These are phyloP conservation scores for Drosophila mimica DNA, from an alignment of 2,888 invertebrate genomes.

Conservation along the genomic window DNA sequence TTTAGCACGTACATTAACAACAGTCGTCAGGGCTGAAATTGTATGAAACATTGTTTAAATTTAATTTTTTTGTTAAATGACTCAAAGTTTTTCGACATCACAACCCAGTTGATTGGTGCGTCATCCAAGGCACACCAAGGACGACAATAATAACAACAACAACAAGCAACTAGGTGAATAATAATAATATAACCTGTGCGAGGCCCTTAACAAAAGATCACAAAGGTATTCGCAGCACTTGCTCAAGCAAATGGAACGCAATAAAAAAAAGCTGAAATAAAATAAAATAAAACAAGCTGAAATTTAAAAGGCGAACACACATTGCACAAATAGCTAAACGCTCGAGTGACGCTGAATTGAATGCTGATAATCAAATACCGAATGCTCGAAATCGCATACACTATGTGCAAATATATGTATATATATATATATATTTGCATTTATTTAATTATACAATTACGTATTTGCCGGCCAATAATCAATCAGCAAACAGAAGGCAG, in stretches of 20 bases:
- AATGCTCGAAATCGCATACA: slow-evolving; percentile 3
- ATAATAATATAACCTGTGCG: slow-evolving; percentile 6
- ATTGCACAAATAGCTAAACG: slow-evolving; percentile 62
- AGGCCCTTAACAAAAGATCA: slow-evolving; percentile 30
- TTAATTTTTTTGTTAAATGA: not conserved
- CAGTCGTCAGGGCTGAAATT: slow-evolving; percentile 12
- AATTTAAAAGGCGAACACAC: slow-evolving; percentile 37
- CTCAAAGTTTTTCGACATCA: slow-evolving; percentile 10
- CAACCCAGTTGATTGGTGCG: slow-evolving; percentile 31
- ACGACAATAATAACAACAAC: slow-evolving; percentile 19
- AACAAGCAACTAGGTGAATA: not conserved
- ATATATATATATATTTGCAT: slow-evolving; percentile 12
- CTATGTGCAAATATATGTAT: slow-evolving; percentile 30
- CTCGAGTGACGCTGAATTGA: slow-evolving; percentile 60
- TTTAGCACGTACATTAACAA: slow-evolving; percentile 17
- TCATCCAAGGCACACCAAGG: slow-evolving; percentile 44
- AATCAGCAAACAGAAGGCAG: slow-evolving; percentile 30
- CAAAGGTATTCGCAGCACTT: slow-evolving; percentile 26
- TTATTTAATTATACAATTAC: slow-evolving; percentile 33
- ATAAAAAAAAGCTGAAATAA: not conserved
- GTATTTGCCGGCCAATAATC: slow-evolving; percentile 39
- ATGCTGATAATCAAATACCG: slow-evolving; percentile 59
- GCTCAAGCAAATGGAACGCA: slow-evolving; percentile 35
- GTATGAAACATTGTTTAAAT: not conserved
- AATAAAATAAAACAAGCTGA: slow-evolving; percentile 19